phyloP scores from a whole-genome alignment of 2,113 vertebrate genomes.

The Telmatochromis sp. region DNA sequence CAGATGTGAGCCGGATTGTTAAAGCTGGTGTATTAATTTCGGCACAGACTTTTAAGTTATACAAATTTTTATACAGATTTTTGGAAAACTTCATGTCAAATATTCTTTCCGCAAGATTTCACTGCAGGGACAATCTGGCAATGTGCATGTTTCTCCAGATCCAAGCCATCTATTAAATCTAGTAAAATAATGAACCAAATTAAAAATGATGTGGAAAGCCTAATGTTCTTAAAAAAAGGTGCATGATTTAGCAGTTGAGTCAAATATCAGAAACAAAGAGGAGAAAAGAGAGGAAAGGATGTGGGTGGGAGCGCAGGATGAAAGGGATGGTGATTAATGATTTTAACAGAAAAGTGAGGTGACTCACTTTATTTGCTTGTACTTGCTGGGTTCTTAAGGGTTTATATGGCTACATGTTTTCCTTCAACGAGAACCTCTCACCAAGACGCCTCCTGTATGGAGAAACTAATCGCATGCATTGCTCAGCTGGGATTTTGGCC shows the following conservation, averaged over 20 bases:
- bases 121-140: background rate
- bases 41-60: background rate
- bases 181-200: background rate
- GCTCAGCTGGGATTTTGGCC: background rate
- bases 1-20: background rate
- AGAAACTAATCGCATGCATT: background rate
- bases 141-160: background rate
- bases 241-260: conserved; percentile 1
- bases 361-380: background rate
- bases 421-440: background rate
- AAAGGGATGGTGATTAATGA: conserved; percentile 16
- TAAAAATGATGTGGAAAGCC: background rate
- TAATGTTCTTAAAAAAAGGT: background rate
- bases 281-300: conserved; percentile 1
- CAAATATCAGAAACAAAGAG: background rate
- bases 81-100: background rate
- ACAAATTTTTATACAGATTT: background rate
- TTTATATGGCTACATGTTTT: background rate
- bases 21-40: background rate
- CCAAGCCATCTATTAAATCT: background rate
- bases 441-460: background rate
- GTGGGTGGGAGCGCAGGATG: conserved; percentile 20
- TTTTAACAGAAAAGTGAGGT: background rate
- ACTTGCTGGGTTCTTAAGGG: background rate
- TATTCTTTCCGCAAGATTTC: background rate